These are phyloP conservation scores for Elysia crispata DNA, from an alignment of 2,888 invertebrate genomes.

Conservation along the genomic window DNA sequence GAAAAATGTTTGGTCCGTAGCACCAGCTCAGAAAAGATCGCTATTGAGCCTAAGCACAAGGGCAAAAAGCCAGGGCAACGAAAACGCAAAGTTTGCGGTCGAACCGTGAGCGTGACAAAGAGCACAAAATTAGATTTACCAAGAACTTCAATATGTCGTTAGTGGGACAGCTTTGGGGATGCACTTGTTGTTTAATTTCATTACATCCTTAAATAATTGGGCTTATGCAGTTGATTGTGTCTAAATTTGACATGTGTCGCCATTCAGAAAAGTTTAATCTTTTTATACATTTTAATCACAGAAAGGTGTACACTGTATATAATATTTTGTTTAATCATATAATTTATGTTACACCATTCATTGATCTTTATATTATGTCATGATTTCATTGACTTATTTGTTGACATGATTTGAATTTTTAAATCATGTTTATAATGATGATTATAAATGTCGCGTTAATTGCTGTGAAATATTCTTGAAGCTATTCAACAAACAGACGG, in stretches of 20 bases:
- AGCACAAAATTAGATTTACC: constrained; percentile 17
- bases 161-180: constrained; percentile 31
- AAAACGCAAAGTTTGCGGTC: constrained; percentile 10
- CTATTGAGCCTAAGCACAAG: too few relatives aligned
- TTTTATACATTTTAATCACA: not conserved
- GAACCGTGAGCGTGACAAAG: constrained; percentile 28
- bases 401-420: not conserved
- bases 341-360: too few relatives aligned
- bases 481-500: too few relatives aligned
- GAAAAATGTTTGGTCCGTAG: too few relatives aligned
- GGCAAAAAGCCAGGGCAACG: not conserved
- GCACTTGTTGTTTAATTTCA: not conserved
- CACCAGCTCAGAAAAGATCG: too few relatives aligned
- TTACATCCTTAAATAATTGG: constrained; percentile 21
- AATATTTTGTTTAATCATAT: not conserved
- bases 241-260: constrained; percentile 21
- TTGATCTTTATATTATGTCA: too few relatives aligned
- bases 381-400: too few relatives aligned
- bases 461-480: constrained; percentile 11
- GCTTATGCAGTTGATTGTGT: constrained; percentile 30
- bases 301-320: not conserved
- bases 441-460: constrained; percentile 15
- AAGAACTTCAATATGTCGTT: constrained; percentile 7
- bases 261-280: constrained; percentile 29
- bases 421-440: not conserved